Evolutionary conservation across 2,888 invertebrate species (phyloP).

Genomic region (Pemphredon lugubris): DNA sequence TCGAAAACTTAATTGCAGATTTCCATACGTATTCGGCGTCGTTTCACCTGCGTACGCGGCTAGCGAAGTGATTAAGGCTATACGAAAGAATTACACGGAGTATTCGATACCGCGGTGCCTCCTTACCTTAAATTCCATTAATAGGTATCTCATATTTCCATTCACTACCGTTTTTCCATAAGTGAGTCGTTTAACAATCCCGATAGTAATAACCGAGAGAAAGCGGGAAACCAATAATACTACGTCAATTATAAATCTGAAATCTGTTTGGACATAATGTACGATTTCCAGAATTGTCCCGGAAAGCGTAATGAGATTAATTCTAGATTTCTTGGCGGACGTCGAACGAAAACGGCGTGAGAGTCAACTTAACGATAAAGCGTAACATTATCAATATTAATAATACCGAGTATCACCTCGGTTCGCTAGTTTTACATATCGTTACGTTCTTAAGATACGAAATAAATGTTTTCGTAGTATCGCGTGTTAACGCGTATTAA

Average conservation of each 20-base stretch:
- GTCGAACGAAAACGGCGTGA: conserved; percentile 36
- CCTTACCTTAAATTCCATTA: conserved; percentile 64
- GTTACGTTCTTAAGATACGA: no score
- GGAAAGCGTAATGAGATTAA: conserved; percentile 60
- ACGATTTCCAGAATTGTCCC: conserved; percentile 64
- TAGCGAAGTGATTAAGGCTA: conserved; percentile 68
- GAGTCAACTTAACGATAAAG: not conserved
- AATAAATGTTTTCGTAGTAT: no score
- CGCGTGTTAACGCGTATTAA: no score
- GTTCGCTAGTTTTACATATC: no score
- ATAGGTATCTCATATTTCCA: conserved; percentile 68
- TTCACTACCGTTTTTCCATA: no score
- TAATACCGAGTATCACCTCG: not conserved
- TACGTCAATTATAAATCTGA: not conserved
- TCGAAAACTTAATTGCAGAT: conserved; percentile 54
- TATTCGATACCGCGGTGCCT: conserved; percentile 73
- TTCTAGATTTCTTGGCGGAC: conserved; percentile 68
- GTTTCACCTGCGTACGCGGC: conserved; percentile 71
- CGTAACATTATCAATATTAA: not conserved
- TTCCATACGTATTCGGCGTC: conserved; percentile 70
- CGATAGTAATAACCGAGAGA: no score
- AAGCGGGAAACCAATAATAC: no score
- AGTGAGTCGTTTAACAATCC: no score
- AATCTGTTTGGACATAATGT: not conserved
- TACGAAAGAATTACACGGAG: conserved; percentile 72